Conservation (phyloP, 2,797 vertebrate genomes). For the Acropternis orthonyx region DNA sequence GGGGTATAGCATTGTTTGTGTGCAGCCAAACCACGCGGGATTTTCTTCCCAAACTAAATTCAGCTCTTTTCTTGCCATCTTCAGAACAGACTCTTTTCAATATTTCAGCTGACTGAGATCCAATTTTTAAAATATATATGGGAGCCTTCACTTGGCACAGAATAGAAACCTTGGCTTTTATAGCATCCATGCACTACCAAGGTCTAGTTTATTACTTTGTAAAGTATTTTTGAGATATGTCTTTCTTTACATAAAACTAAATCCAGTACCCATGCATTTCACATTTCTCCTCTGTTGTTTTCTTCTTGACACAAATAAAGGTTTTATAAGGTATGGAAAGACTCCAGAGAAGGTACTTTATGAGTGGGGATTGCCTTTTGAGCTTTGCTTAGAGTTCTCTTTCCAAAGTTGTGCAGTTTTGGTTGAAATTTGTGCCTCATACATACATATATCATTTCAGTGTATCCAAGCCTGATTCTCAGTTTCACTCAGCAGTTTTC, state of each 20-base stretch:
- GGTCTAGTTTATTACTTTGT: not conserved
- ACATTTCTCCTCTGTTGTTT: not conserved
- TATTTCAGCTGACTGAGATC: constrained; percentile 21
- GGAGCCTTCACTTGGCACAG: not conserved
- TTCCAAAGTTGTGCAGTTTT: not conserved
- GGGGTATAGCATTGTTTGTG: not conserved
- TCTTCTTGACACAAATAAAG: not conserved
- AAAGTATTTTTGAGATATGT: not conserved
- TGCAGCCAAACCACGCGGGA: constrained; percentile 15
- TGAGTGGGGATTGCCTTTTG: not conserved
- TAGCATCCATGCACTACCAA: not conserved
- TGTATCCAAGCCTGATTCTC: not conserved
- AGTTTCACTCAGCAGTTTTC: not conserved
- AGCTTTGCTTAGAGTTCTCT: not conserved
- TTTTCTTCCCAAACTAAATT: constrained; percentile 21
- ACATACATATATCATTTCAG: not conserved
- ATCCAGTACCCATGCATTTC: not conserved
- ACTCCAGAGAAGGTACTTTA: not conserved
- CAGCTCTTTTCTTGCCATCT: not conserved
- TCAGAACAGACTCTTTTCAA: constrained; percentile 4
- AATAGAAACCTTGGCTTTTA: not conserved
- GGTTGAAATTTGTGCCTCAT: not conserved
- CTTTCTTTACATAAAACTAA: not conserved
- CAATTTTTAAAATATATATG: not conserved
- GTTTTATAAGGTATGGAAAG: not conserved